These are phyloP conservation scores for Sisyra terminalis DNA, from an alignment of 2,888 invertebrate genomes.

Conservation along the genomic window DNA sequence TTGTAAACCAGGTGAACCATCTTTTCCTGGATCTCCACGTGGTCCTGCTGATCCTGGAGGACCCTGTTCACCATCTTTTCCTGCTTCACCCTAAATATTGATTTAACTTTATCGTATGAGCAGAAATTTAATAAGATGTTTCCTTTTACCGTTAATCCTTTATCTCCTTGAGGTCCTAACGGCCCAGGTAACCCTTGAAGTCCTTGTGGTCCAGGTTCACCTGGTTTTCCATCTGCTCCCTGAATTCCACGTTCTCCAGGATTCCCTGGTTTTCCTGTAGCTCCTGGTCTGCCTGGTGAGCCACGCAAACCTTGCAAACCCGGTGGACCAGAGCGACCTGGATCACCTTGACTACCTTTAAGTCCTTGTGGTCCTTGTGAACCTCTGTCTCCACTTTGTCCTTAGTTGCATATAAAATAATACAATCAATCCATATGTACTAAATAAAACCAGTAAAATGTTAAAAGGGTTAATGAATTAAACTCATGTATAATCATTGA, in stretches of 20 bases:
- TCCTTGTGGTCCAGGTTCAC: slow-evolving; percentile 67
- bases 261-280: slow-evolving; percentile 49
- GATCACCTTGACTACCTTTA: slow-evolving; percentile 42
- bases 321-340: slow-evolving; percentile 38
- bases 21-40: slow-evolving; percentile 62
- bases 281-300: slow-evolving; percentile 49
- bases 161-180: slow-evolving; percentile 61
- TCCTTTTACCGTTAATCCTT: slow-evolving; percentile 46
- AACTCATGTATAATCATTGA: too few species aligned
- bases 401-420: slow-evolving; percentile 19
- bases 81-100: slow-evolving; percentile 47
- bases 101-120: not conserved
- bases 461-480: too few species aligned
- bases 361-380: slow-evolving; percentile 42
- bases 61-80: slow-evolving; percentile 67
- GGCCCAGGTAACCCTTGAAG: slow-evolving; percentile 65
- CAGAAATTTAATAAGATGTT: not conserved
- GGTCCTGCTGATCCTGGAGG: slow-evolving; percentile 59
- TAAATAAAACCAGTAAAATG: too few species aligned
- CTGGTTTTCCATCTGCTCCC: slow-evolving; percentile 73
- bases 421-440: too few species aligned
- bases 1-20: slow-evolving; percentile 57
- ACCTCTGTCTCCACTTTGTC: slow-evolving; percentile 56
- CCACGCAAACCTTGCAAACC: slow-evolving; percentile 44
- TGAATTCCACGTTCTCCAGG: slow-evolving; percentile 57